Conservation (phyloP, 2,888 invertebrate species). For the Watsonalla binaria region DNA sequence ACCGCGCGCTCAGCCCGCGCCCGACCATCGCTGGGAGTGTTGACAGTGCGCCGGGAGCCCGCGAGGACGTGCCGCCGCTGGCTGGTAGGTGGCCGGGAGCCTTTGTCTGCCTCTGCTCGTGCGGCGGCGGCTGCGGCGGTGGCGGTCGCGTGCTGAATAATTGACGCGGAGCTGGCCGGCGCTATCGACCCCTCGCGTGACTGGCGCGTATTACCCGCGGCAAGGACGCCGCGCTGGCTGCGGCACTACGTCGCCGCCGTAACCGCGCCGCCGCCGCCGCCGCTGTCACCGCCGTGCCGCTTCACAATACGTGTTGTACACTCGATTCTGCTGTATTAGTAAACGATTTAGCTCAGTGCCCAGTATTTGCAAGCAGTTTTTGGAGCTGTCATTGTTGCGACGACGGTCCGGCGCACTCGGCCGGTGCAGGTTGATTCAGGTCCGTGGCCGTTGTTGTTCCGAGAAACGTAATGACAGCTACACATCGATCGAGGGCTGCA, state of each 20-base stretch:
- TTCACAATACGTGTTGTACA: slow-evolving; percentile 26
- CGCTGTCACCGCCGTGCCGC: slow-evolving; percentile 21
- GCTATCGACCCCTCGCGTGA: slow-evolving; percentile 78
- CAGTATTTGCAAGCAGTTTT: slow-evolving; percentile 16
- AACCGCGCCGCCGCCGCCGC: slow-evolving; percentile 34
- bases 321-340: slow-evolving; percentile 15
- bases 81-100: slow-evolving; percentile 65
- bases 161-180: slow-evolving; percentile 68
- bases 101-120: slow-evolving; percentile 57
- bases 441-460: background rate
- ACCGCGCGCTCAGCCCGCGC: slow-evolving; percentile 44
- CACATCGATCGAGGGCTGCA: background rate
- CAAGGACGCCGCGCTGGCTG: slow-evolving; percentile 76
- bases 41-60: slow-evolving; percentile 46
- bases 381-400: slow-evolving; percentile 7
- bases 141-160: slow-evolving; percentile 69
- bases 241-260: slow-evolving; percentile 51
- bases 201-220: slow-evolving; percentile 60
- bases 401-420: background rate
- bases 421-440: background rate
- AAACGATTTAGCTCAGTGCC: slow-evolving; percentile 17
- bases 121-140: slow-evolving; percentile 33
- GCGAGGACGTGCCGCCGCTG: slow-evolving; percentile 55
- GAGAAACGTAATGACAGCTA: background rate
- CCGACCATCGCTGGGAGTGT: slow-evolving; percentile 24